phyloP scores from a whole-genome alignment of 2,113 vertebrate genomes.

The Pitta sordida region DNA sequence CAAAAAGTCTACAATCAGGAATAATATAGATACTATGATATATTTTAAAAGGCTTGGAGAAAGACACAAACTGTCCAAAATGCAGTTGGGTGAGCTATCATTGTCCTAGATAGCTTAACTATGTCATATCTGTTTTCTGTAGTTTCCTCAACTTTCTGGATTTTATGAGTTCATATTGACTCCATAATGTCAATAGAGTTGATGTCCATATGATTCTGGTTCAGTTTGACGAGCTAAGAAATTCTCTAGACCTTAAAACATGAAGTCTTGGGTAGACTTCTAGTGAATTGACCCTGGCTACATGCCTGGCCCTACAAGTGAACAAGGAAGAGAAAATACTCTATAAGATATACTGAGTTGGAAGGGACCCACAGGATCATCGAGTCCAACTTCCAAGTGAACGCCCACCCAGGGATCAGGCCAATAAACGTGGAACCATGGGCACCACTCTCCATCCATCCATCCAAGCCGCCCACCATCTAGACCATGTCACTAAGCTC shows the following conservation, averaged over 20 bases:
- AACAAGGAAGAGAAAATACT: no score
- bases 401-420: no score
- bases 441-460: no score
- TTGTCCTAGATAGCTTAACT: not conserved
- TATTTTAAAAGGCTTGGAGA: not conserved
- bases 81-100: not conserved
- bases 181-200: not conserved
- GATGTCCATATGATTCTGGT: not conserved
- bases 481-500: no score
- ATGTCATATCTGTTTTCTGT: not conserved
- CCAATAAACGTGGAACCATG: no score
- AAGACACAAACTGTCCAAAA: not conserved
- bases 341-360: no score
- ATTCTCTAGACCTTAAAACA: not conserved
- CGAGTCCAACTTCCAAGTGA: no score
- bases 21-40: not conserved
- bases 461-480: no score
- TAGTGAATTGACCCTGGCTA: no score
- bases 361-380: no score
- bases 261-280: no score
- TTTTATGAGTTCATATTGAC: not conserved
- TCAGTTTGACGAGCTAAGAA: not conserved
- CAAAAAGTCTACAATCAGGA: not conserved
- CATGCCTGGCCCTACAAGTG: no score
- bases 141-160: not conserved